Base-by-base conservation (phyloP, 2,888 invertebrate genomes). In the Rapana venosa region DNA sequence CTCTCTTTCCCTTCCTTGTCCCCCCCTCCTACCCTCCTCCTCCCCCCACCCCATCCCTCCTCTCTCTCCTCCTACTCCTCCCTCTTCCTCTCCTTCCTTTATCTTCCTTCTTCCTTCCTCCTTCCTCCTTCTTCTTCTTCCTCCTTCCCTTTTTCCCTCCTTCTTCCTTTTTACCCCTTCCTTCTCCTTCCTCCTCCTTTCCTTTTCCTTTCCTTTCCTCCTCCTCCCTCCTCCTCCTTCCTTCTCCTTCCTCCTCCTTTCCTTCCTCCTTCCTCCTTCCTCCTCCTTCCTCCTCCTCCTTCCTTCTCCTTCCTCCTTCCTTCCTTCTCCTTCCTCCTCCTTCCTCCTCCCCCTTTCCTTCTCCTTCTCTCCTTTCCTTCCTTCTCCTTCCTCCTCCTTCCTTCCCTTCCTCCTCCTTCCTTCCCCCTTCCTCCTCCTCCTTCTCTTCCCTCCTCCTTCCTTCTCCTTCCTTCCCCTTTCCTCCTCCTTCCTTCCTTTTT, bases 391-490 rank as follows among this genome's bases (percentile, higher is more conserved):
- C 13, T 13, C 17, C 66, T 66, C 66, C 1, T 13, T 13, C 20
- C 26, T 13, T 13, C 26, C 66, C 26, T 13, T 13, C 66, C 13
- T 2, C 26, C 20, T 17, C 20, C 0, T 0, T 17, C 20, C 1
- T 1, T 35, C 35, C 79, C 35, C 79, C 1, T 32, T 35, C 35
- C 11, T n/a, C 32, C 79, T 32, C 8, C 35, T 5, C 47, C 20
- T 74, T 32, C 30, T n/a, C 30, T n/a, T 35, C 66, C 83, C 30
- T 36, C 87, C 58, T 81, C 88, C 90, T 32, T 84, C 88, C 56
- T 30, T 36, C 47, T 88, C 85, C 35, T 70, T 83, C 77, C 35
- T 83, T 77, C 66, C 26, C 26, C 61, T 58, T 74, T n/a, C 70
- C 79, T 85, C 74, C 26, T 35, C 30, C 30, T n/a, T 58, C 58